Conservation (phyloP, 1,140 invertebrate species). For the Saxidomus purpurata region DNA sequence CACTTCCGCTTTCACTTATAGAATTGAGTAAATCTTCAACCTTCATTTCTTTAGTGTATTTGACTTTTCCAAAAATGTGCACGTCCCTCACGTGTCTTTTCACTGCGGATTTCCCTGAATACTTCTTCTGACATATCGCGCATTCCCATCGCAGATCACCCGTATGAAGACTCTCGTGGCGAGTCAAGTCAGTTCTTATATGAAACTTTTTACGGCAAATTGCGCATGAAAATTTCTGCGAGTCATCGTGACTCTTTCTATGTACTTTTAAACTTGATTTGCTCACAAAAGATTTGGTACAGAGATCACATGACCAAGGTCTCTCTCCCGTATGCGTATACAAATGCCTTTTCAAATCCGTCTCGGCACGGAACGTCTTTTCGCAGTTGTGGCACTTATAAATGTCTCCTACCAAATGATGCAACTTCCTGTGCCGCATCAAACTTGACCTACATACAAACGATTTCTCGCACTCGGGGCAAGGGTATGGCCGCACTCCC, state of each 20-base stretch:
- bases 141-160: slow-evolving; percentile 25
- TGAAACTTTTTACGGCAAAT: slow-evolving; percentile 29
- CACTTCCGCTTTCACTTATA: background rate
- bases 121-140: slow-evolving; percentile 10
- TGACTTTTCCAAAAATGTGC: slow-evolving; percentile 4
- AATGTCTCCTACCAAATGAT: slow-evolving; percentile 38
- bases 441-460: slow-evolving; percentile 27
- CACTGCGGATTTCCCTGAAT: slow-evolving; percentile 30
- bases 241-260: slow-evolving; percentile 21
- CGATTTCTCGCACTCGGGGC: slow-evolving; percentile 28
- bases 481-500: background rate
- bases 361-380: slow-evolving; percentile 12
- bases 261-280: slow-evolving; percentile 44
- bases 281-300: slow-evolving; percentile 13
- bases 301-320: slow-evolving; percentile 24
- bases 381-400: slow-evolving; percentile 28
- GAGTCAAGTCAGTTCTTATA: slow-evolving; percentile 24
- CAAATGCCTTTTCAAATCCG: slow-evolving; percentile 17
- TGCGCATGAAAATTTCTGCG: slow-evolving; percentile 1
- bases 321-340: background rate
- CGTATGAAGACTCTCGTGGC: background rate
- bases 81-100: slow-evolving; percentile 14
- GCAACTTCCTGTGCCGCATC: slow-evolving; percentile 23
- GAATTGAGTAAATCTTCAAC: background rate
- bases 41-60: background rate